phyloP scores from a whole-genome alignment of 2,113 vertebrate species.

The Albula glossodonta region DNA sequence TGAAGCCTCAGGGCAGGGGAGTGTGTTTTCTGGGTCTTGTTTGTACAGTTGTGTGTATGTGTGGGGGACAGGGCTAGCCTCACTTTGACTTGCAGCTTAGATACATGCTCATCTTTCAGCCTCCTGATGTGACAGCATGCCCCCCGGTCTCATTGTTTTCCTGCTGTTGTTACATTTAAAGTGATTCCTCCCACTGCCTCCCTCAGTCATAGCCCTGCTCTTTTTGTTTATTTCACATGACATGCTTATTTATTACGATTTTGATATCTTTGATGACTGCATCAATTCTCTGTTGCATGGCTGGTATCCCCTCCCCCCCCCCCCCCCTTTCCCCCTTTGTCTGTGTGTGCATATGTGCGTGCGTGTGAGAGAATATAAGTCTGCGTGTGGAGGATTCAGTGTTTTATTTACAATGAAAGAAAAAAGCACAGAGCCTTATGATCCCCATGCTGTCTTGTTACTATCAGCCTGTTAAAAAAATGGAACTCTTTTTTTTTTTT shows the following conservation, averaged over 20 bases:
- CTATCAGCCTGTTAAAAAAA: not conserved
- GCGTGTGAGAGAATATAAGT: constrained; percentile 23
- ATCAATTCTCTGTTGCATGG: constrained; percentile 45
- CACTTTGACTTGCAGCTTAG: not conserved
- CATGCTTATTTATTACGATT: constrained; percentile 52
- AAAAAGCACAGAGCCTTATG: constrained; percentile 31
- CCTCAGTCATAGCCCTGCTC: constrained; percentile 12
- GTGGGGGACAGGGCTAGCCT: not conserved
- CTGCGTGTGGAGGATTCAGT: constrained; percentile 8
- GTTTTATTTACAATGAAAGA: constrained; percentile 39
- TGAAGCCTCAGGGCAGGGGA: no score
- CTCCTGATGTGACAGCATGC: constrained; percentile 35
- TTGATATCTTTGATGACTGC: constrained; percentile 67
- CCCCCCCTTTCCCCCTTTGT: constrained; percentile 1
- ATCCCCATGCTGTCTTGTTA: not conserved
- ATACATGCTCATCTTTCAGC: not conserved
- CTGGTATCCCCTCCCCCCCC: constrained; percentile 47
- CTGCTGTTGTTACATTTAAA: constrained; percentile 26
- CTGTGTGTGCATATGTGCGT: constrained; percentile 38
- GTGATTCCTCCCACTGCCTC: constrained; percentile 24
- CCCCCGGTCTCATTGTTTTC: constrained; percentile 24
- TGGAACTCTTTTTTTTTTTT: not conserved
- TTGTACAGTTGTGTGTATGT: not conserved
- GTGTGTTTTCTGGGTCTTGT: not conserved
- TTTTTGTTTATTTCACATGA: constrained; percentile 23